phyloP scores from a whole-genome alignment of 2,797 vertebrate genomes.

The Halcyon chelicuti region DNA sequence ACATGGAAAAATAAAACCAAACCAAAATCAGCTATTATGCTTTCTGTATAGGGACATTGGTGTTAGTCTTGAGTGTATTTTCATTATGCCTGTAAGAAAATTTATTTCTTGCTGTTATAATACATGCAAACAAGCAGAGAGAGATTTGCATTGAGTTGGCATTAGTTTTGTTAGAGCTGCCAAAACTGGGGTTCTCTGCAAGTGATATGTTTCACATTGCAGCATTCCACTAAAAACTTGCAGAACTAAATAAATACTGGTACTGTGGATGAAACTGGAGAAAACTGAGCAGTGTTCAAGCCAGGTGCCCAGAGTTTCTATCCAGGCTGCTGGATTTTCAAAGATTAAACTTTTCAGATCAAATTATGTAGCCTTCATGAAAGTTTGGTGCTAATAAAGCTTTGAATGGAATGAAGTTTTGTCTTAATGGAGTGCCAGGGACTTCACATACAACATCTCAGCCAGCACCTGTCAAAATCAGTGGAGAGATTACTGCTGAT shows the following conservation, averaged over 20 bases:
- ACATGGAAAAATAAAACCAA: background rate
- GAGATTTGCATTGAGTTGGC: constrained; percentile 53
- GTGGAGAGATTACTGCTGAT: background rate
- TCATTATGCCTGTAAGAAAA: constrained; percentile 3
- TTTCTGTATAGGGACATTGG: background rate
- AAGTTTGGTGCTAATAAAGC: constrained; percentile 28
- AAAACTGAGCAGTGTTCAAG: constrained; percentile 13
- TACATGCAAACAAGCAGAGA: constrained; percentile 39
- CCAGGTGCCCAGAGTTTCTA: constrained; percentile 52
- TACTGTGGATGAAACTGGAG: constrained; percentile 22
- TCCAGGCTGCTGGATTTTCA: constrained; percentile 25
- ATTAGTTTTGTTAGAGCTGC: constrained; percentile 42
- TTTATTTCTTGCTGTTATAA: constrained; percentile 39
- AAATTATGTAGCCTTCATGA: constrained; percentile 37
- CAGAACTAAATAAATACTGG: constrained; percentile 66
- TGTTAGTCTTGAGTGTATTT: background rate
- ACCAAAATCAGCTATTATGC: background rate
- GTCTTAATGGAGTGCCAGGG: background rate
- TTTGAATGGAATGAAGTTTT: constrained; percentile 14
- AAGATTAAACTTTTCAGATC: constrained; percentile 51
- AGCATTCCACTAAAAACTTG: constrained; percentile 51
- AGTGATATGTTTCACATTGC: constrained; percentile 60
- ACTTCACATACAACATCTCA: background rate
- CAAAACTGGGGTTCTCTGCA: constrained; percentile 44
- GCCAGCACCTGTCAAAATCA: constrained; percentile 4